Percentiles rank a stretch among this genome's conserved stretches.
phyloP scores from a whole-genome alignment of 2,888 invertebrate species.

The Hydropsyche betteni region DNA sequence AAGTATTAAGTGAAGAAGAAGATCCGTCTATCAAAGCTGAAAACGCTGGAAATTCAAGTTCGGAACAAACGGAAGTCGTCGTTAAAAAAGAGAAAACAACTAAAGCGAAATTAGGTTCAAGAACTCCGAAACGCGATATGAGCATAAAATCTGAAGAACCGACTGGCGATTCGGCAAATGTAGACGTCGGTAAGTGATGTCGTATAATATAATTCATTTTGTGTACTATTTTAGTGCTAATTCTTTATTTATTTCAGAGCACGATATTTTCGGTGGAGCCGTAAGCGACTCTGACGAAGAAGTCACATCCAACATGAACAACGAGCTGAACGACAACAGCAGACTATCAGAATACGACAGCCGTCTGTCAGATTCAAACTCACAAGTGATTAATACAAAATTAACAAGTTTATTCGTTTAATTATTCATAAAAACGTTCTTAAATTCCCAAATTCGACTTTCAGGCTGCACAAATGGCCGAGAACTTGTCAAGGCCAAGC shows the following conservation, averaged over 20 bases:
- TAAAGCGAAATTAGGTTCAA: conserved; percentile 49
- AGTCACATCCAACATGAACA: conserved; percentile 67
- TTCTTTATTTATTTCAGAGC: conserved; percentile 61
- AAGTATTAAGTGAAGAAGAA: conserved; percentile 89
- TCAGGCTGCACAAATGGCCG: conserved; percentile 1
- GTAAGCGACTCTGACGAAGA: conserved; percentile 90
- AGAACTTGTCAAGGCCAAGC: conserved; percentile 13
- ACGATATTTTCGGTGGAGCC: conserved; percentile 92
- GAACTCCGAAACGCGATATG: conserved; percentile 41
- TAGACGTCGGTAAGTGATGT: conserved; percentile 48
- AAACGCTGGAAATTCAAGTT: conserved; percentile 51
- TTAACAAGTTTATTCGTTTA: background rate
- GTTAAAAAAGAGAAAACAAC: conserved; percentile 57
- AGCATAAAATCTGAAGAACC: conserved; percentile 33
- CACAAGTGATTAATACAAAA: conserved; percentile 54
- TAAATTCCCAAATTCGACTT: background rate
- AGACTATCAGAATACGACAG: conserved; percentile 79
- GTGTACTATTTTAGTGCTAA: conserved; percentile 36
- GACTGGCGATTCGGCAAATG: conserved; percentile 44
- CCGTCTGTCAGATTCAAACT: conserved; percentile 71
- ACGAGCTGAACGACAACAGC: conserved; percentile 83
- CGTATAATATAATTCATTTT: background rate
- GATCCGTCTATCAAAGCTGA: conserved; percentile 66
- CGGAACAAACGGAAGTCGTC: conserved; percentile 53
- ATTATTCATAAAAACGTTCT: background rate